A percentile compares a stretch with the other conserved stretches of the same genome.
Evolutionary conservation across 2,113 vertebrate genomes (phyloP).

Genomic region (Passer montanus): DNA sequence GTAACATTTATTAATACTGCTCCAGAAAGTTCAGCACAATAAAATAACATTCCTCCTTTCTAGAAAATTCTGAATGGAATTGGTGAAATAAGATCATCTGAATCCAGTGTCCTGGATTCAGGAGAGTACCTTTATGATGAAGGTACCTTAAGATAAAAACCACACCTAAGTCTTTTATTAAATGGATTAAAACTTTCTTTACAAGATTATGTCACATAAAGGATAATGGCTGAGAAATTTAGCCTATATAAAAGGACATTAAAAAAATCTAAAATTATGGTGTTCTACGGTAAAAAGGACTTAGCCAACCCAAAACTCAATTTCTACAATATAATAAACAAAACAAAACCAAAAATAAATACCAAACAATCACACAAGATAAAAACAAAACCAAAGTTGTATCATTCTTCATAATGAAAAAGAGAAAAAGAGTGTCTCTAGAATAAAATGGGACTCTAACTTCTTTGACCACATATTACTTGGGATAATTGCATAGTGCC

Average conservation of each 20-base stretch:
- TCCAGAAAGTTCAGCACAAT: background rate
- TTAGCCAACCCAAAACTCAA: background rate
- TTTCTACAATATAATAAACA: background rate
- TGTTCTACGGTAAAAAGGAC: background rate
- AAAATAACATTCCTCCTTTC: background rate
- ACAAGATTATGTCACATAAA: background rate
- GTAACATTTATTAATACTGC: background rate
- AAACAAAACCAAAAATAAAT: background rate
- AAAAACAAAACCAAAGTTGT: background rate
- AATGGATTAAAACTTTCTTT: background rate
- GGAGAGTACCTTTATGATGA: background rate
- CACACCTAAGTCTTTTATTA: background rate
- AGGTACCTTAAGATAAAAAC: background rate
- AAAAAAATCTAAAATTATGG: background rate
- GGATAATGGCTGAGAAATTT: background rate
- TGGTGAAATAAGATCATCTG: background rate
- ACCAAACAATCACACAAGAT: rapidly evolving
- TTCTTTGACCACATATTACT: background rate
- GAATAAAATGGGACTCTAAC: background rate
- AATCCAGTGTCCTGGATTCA: background rate
- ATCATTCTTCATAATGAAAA: background rate
- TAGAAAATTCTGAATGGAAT: background rate
- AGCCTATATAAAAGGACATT: background rate
- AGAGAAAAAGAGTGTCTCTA: background rate
- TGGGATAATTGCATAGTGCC: background rate